Percentiles rank a stretch among this genome's conserved stretches.
Evolutionary conservation across 2,113 vertebrate genomes (phyloP).

Genomic region (Dendropsophus ebraccatus): DNA sequence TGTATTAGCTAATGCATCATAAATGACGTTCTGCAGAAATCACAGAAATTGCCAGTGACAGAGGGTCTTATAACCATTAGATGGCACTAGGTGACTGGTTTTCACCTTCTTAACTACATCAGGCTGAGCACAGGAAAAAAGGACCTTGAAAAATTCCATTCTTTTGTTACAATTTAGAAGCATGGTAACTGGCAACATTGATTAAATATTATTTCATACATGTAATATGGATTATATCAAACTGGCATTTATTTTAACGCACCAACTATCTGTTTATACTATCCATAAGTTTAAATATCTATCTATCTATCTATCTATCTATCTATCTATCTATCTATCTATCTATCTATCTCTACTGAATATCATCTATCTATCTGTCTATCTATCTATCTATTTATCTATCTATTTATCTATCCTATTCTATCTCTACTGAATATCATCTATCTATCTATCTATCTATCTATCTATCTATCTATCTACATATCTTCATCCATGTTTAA

Average conservation of each 20-base stretch:
- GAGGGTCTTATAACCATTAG: conserved; percentile 48
- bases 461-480: too few relatives aligned
- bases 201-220: neutral
- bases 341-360: too few relatives aligned
- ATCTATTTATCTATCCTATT: neutral
- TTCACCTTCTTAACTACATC: conserved; percentile 22
- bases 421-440: too few relatives aligned
- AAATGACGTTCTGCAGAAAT: conserved; percentile 25
- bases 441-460: conserved; percentile 9
- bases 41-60: neutral
- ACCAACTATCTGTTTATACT: too few relatives aligned
- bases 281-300: neutral
- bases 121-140: conserved; percentile 26
- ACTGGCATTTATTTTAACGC: neutral
- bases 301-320: neutral
- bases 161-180: conserved; percentile 35
- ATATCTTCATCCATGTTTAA: too few relatives aligned
- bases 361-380: too few relatives aligned
- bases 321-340: neutral
- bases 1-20: conserved; percentile 55
- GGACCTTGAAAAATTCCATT: conserved; percentile 45
- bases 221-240: neutral
- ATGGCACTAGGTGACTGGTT: conserved; percentile 53
- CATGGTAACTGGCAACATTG: conserved; percentile 23
- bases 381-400: neutral